Conservation (phyloP, 2,888 invertebrate genomes). For the Drosophila imparisetae region DNA sequence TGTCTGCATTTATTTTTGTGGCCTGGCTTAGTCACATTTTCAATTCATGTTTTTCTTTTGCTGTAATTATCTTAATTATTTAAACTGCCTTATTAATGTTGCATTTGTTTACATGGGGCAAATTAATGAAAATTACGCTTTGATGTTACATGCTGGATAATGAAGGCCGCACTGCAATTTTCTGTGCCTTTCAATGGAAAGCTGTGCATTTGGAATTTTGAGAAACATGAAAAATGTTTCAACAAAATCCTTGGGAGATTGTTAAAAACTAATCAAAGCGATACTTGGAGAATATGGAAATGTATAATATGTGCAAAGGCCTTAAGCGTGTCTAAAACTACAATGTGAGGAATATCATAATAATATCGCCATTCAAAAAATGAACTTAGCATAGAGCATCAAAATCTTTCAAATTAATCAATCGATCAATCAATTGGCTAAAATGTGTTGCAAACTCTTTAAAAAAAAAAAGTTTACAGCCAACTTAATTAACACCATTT, state of each 20-base stretch:
- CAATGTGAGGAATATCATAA: not conserved
- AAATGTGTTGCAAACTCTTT: not conserved
- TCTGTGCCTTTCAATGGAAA: not conserved
- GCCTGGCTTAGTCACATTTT: constrained; percentile 12
- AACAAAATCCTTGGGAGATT: not conserved
- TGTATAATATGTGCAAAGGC: not conserved
- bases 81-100: constrained; percentile 35
- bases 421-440: not conserved
- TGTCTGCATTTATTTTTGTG: constrained; percentile 28
- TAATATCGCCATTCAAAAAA: not conserved
- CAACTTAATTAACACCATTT: not conserved
- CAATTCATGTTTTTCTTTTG: not conserved
- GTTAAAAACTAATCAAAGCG: not conserved
- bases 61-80: constrained; percentile 54
- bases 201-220: not conserved
- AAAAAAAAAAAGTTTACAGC: not conserved
- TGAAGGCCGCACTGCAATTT: constrained; percentile 4
- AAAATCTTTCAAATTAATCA: not conserved
- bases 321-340: not conserved
- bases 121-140: constrained; percentile 32
- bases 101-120: constrained; percentile 32
- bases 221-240: not conserved
- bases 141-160: constrained; percentile 2
- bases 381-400: not conserved
- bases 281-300: not conserved